phyloP scores from a whole-genome alignment of 2,888 invertebrate genomes.

The Drosophila rubida region DNA sequence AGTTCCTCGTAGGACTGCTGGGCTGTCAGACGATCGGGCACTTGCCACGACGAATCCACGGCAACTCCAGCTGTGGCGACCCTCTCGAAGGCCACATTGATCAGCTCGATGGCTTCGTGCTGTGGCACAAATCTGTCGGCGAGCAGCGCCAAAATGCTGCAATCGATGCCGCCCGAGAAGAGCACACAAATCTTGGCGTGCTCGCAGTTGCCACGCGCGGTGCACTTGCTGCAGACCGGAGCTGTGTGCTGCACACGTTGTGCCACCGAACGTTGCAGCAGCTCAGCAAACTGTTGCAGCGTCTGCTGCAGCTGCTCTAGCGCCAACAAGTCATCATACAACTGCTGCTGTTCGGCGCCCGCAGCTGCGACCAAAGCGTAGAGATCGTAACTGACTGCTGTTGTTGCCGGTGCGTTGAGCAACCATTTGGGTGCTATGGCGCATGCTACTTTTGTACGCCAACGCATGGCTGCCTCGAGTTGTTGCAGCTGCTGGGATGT shows the following conservation, averaged over 20 bases:
- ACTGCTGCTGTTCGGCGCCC: neutral
- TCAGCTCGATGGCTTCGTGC: conserved; percentile 92
- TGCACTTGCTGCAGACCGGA: conserved; percentile 54
- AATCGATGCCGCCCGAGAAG: conserved; percentile 99
- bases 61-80: conserved; percentile 44
- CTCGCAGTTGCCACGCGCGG: conserved; percentile 82
- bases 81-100: conserved; percentile 95
- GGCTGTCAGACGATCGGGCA: conserved; percentile 94
- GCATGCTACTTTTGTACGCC: conserved; percentile 31
- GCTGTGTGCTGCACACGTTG: conserved; percentile 54
- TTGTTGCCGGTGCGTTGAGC: neutral
- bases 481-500: conserved; percentile 31
- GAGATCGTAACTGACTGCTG: conserved; percentile 42
- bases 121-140: conserved; percentile 89
- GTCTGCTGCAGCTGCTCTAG: conserved; percentile 28
- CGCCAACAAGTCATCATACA: conserved; percentile 38
- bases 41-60: conserved; percentile 86
- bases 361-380: conserved; percentile 32
- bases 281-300: conserved; percentile 30
- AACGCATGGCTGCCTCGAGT: conserved; percentile 45
- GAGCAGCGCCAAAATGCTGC: conserved; percentile 93
- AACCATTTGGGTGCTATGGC: conserved; percentile 56
- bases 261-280: conserved; percentile 52
- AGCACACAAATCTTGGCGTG: conserved; percentile 92
- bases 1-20: conserved; percentile 89